Percentiles rank a stretch among this genome's conserved stretches.
Evolutionary conservation across 2,113 vertebrate species (phyloP).

Genomic region (Columbina picui): DNA sequence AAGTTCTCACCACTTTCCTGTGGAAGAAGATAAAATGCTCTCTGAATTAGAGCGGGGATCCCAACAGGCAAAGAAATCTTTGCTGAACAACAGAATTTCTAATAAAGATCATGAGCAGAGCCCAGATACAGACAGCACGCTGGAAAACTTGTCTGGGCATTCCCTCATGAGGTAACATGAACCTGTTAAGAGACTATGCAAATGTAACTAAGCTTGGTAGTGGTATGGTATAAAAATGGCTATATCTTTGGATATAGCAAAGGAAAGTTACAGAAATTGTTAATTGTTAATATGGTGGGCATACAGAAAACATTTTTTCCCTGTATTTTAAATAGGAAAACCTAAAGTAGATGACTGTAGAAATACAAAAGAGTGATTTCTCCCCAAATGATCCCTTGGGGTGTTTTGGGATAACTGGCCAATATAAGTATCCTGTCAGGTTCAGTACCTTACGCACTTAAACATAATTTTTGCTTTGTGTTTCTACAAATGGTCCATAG

Average conservation of each 20-base stretch:
- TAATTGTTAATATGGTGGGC: not conserved
- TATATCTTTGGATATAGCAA: not conserved
- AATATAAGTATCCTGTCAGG: not conserved
- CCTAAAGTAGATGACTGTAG: not conserved
- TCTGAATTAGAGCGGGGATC: conserved; percentile 76
- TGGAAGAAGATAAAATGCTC: conserved; percentile 79
- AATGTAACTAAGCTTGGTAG: not conserved
- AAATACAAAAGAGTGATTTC: not conserved
- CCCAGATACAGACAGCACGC: conserved; percentile 75
- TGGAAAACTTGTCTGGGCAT: conserved; percentile 78
- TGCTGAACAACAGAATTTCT: conserved; percentile 66
- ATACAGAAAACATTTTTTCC: not conserved
- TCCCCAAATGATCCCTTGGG: not conserved
- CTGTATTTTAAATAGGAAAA: not conserved
- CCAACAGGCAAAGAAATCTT: conserved; percentile 75
- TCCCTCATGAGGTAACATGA: conserved; percentile 83
- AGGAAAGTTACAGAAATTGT: not conserved
- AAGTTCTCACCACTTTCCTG: conserved; percentile 71
- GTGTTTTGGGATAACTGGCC: not conserved
- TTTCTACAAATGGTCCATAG: not conserved
- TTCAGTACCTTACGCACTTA: not conserved
- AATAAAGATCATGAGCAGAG: conserved; percentile 73
- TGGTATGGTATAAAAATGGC: not conserved
- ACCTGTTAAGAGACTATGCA: not conserved
- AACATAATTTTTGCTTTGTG: not conserved